Conservation (phyloP, 2,797 vertebrate genomes). For the Tinamus major region DNA sequence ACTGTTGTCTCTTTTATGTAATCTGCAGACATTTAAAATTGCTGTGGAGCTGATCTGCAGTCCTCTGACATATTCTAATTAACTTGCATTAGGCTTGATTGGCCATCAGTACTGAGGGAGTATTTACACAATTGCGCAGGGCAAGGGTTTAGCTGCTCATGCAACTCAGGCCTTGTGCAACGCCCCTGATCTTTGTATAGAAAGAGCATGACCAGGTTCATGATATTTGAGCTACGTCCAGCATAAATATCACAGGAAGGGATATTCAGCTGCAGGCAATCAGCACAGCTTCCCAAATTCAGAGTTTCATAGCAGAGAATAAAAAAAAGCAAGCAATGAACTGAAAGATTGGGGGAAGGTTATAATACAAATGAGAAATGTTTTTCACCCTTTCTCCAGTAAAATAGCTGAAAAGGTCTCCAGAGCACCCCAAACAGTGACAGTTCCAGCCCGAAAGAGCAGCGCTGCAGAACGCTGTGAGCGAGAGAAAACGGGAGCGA, state of each 20-base stretch:
- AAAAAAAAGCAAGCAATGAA: not conserved
- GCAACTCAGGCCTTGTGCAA: not conserved
- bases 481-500: too few species aligned
- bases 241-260: not conserved
- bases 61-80: not conserved
- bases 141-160: not conserved
- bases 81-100: not conserved
- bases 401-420: not conserved
- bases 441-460: not conserved
- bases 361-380: not conserved
- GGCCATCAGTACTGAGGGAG: not conserved
- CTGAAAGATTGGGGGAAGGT: not conserved
- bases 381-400: not conserved
- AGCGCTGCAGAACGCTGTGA: accelerated
- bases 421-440: not conserved
- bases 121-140: not conserved
- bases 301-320: not conserved
- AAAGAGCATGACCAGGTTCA: not conserved
- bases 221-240: not conserved
- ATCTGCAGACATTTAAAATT: not conserved
- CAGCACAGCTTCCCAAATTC: not conserved
- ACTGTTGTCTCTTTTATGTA: not conserved
- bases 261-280: not conserved
- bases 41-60: not conserved
- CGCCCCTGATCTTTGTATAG: not conserved